Evolutionary conservation across 2,113 vertebrate genomes (phyloP).

Genomic region (Panurus biarmicus): DNA sequence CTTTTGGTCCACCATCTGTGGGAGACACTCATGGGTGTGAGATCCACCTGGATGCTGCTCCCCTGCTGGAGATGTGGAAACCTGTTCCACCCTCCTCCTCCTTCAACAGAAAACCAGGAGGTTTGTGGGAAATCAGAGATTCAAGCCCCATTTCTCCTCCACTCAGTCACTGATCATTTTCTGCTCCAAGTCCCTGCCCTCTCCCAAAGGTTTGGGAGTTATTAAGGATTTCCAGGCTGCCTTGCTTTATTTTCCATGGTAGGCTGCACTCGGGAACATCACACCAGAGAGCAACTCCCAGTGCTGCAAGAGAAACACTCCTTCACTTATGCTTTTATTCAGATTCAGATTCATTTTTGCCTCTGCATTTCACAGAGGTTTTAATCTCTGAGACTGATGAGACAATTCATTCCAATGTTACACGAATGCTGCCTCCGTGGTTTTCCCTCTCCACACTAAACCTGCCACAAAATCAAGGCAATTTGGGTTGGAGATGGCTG

Average conservation of each 20-base stretch:
- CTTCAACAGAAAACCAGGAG: neutral
- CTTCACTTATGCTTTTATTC: neutral
- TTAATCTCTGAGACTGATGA: neutral
- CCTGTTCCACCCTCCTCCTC: neutral
- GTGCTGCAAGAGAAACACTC: neutral
- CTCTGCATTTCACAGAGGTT: neutral
- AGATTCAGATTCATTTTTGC: neutral
- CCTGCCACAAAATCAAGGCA: neutral
- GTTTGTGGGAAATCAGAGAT: neutral
- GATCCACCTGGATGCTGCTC: neutral
- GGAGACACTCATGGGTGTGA: neutral
- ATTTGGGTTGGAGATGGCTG: neutral
- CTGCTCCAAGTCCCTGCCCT: neutral
- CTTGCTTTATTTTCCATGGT: neutral
- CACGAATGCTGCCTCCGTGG: neutral
- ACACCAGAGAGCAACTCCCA: neutral
- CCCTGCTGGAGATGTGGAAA: neutral
- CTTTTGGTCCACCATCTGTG: neutral
- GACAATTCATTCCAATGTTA: neutral
- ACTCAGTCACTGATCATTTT: neutral
- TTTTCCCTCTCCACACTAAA: neutral
- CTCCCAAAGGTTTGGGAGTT: neutral
- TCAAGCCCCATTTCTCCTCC: neutral
- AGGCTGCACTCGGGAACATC: neutral
- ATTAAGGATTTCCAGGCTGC: neutral